Base-by-base conservation (phyloP, 2,888 invertebrate species). In the Listrodromus nycthemerus region DNA sequence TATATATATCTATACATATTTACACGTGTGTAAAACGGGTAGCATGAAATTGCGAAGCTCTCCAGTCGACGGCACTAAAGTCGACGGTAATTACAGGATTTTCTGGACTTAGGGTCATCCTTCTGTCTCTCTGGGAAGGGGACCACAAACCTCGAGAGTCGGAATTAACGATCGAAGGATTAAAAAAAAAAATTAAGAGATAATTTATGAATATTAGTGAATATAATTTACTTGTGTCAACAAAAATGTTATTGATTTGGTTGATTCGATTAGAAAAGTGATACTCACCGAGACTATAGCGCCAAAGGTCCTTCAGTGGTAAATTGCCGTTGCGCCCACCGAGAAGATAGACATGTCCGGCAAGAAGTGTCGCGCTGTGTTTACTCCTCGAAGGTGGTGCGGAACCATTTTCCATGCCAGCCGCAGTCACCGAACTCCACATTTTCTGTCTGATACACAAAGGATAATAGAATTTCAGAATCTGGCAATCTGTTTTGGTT, bases 271-370 rank as follows among this genome's bases (percentile, higher is more conserved):
- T 41, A 8, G 2, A 13, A 41, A 41, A 41, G 10, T 3, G 41
- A 55, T 84, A 88, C 94, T 94, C 90, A 97, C 97, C 95, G 66
- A 97, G 94, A 89, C 96, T 95, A 91, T 97, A 97, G 89, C 96
- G 95, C 98, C 98, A 98, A 91, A 98, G 96, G 94, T 98, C 98
- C 92, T 96, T 95, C 82, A 97, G 95, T 3, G 97, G 97, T 87
- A 97, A 94, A 89, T 96, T 96, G 24, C 97, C 96, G 91, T 97
- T 97, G 67, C 97, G 94, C n/a, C 98, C 98, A 16, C 97, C 98
- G 87, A 97, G 95, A 87, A 98, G 95, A 93, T 97, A 98, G 85
- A 98, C 95, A 93, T 95, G 95, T n/a, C 96, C 96, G 65, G 96
- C 96, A 87, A 96, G 95, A 87, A 96, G 94, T 87, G 97, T 97